These are phyloP conservation scores for Synanthedon andrenaeformis DNA, from an alignment of 2,888 invertebrate genomes.

Conservation along the genomic window DNA sequence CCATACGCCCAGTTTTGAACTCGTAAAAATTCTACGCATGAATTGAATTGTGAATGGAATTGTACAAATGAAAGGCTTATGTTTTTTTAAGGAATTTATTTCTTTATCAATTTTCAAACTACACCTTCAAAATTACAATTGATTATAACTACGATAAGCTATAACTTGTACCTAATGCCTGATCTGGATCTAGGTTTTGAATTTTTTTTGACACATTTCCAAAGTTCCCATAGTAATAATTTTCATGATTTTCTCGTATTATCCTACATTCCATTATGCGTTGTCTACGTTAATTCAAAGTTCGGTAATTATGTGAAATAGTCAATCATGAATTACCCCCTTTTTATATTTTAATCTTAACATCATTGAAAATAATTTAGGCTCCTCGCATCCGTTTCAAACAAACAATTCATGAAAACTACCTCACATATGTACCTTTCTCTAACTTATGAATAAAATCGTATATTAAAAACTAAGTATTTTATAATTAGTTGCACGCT, in stretches of 20 bases:
- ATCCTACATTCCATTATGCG: conserved; percentile 50
- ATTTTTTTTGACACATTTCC: conserved; percentile 64
- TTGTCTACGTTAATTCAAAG: conserved; percentile 34
- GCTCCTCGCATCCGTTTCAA: neutral
- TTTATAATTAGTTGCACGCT: conserved; percentile 55
- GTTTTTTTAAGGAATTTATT: conserved; percentile 56
- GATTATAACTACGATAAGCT: conserved; percentile 68
- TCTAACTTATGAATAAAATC: conserved; percentile 30
- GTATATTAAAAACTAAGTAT: conserved; percentile 33
- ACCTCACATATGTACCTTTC: conserved; percentile 24
- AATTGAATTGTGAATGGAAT: no score
- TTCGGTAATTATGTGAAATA: conserved; percentile 17
- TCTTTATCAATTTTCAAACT: conserved; percentile 65
- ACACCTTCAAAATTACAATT: conserved; percentile 67
- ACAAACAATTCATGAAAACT: neutral
- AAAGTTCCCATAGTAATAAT: conserved; percentile 45
- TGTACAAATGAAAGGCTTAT: neutral
- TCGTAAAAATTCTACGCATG: no score
- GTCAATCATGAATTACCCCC: no score
- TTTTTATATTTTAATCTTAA: no score
- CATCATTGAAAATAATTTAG: neutral
- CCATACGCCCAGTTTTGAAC: no score
- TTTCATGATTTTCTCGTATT: conserved; percentile 23
- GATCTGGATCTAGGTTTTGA: conserved; percentile 44
- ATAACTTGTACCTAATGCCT: conserved; percentile 59